Percentiles rank a stretch among this genome's conserved stretches.
Conservation (phyloP, 2,113 vertebrate species). For the Triplophysa dalaica region DNA sequence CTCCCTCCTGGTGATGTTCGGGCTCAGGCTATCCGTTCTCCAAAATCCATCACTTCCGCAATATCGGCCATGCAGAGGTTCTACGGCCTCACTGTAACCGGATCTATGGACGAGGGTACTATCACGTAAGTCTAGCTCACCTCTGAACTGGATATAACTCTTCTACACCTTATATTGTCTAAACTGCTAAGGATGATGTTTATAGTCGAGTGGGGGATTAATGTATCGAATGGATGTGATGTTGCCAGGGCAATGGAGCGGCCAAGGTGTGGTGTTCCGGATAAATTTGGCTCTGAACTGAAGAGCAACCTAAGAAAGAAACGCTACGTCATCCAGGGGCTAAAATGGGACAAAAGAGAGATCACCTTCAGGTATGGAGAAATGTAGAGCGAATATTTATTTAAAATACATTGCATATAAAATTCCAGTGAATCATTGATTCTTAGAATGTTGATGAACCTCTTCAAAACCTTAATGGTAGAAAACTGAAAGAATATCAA, state of each 20-base stretch:
- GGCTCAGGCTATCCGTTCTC: conserved; percentile 85
- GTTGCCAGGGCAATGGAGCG: conserved; percentile 82
- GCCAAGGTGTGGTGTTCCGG: conserved; percentile 86
- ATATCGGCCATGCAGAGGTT: conserved; percentile 87
- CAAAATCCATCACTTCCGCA: conserved; percentile 78
- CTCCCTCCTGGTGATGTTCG: conserved; percentile 86
- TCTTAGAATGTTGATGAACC: background rate
- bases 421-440: background rate
- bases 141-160: background rate
- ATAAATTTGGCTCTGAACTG: conserved; percentile 85
- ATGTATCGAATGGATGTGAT: conserved; percentile 1
- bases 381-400: background rate
- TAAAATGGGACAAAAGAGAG: conserved; percentile 87
- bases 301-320: conserved; percentile 88
- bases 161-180: background rate
- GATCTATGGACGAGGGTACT: conserved; percentile 78
- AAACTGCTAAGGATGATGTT: background rate
- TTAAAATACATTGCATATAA: background rate
- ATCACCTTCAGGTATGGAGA: conserved; percentile 83
- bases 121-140: conserved; percentile 73
- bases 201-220: background rate
- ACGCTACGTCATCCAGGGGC: conserved; percentile 86
- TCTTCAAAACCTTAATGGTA: background rate
- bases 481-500: no score
- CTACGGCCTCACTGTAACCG: conserved; percentile 83